Conservation (phyloP, 2,888 invertebrate genomes). For the Cephus nigrinus region DNA sequence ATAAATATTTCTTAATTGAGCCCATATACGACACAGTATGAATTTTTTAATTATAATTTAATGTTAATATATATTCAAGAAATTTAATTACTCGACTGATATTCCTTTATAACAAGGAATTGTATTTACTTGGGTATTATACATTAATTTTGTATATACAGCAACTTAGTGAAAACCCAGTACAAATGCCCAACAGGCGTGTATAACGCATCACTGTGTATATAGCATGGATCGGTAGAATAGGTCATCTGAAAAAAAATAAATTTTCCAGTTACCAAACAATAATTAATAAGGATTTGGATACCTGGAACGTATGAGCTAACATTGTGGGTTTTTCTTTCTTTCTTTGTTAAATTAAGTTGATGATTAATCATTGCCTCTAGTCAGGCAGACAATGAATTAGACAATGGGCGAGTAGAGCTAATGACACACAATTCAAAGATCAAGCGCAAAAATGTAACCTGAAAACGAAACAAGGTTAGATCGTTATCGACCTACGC, state of each 20-base stretch:
- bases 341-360: neutral
- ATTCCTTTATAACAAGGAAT: neutral
- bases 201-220: no score
- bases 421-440: neutral
- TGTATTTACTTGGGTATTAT: no score
- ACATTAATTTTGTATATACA: no score
- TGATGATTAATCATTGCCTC: neutral
- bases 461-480: neutral
- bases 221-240: no score
- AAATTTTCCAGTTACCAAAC: no score
- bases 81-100: neutral
- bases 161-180: no score
- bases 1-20: neutral
- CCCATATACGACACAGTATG: no score
- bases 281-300: neutral
- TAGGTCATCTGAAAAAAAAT: no score
- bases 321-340: neutral
- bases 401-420: neutral
- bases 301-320: neutral
- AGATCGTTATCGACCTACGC: neutral
- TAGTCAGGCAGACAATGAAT: neutral
- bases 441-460: neutral
- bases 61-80: neutral
- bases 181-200: no score
- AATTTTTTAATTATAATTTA: neutral